Evolutionary conservation across 2,113 vertebrate species (phyloP).

Genomic region (Sturnira hondurensis): DNA sequence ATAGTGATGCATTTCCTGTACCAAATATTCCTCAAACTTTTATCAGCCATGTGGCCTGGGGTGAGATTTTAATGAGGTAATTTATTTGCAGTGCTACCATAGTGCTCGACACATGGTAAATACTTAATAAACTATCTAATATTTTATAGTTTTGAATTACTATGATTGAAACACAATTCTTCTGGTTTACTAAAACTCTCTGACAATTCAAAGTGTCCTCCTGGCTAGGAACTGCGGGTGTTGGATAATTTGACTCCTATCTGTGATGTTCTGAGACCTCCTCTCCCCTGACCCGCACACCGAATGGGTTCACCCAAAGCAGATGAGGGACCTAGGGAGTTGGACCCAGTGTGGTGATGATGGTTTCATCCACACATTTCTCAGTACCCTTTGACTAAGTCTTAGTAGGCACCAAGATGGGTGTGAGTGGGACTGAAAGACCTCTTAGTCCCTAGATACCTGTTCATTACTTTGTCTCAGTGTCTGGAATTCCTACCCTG

Average conservation of each 20-base stretch:
- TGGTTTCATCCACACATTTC: background rate
- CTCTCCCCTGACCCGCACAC: background rate
- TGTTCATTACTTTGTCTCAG: background rate
- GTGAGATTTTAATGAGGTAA: background rate
- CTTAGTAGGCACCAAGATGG: background rate
- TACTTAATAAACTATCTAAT: background rate
- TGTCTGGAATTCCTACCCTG: background rate
- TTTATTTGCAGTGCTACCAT: background rate
- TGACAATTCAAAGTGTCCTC: background rate
- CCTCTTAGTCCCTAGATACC: background rate
- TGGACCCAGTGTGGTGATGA: background rate
- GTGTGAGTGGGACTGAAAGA: background rate
- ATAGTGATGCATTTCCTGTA: background rate
- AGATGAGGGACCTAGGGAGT: background rate
- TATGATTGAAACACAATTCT: background rate
- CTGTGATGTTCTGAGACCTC: background rate
- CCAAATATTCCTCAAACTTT: background rate
- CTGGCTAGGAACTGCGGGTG: background rate
- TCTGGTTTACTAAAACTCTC: background rate
- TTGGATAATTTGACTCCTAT: background rate
- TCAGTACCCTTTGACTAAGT: background rate
- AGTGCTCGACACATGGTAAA: background rate
- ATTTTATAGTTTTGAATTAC: background rate
- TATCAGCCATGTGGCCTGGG: background rate
- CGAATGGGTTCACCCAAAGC: background rate